Percentiles rank a stretch among this genome's conserved stretches.
phyloP scores from a whole-genome alignment of 1,140 invertebrate species.

The Papilio polytes region DNA sequence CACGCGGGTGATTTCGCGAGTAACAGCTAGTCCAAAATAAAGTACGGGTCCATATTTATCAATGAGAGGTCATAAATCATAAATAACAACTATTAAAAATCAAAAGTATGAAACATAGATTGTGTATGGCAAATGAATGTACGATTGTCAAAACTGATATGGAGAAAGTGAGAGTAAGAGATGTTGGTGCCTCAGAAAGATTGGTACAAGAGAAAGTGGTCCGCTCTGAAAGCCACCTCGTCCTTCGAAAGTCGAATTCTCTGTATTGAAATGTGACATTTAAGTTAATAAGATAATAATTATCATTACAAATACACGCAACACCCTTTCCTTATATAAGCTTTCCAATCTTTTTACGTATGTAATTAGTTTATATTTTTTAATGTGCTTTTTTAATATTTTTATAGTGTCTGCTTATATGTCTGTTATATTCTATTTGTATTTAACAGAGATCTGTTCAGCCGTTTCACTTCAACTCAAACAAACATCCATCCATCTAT shows the following conservation, averaged over 20 bases:
- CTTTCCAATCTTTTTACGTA: background rate
- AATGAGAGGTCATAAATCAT: background rate
- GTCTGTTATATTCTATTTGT: too few species aligned
- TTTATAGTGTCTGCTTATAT: too few species aligned
- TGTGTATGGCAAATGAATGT: conserved; percentile 31
- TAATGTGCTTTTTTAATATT: too few species aligned
- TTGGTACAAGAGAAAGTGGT: conserved; percentile 39
- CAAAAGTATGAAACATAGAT: background rate
- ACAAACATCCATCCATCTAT: too few species aligned
- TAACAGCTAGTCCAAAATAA: background rate
- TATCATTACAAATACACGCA: background rate
- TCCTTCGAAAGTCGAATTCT: conserved; percentile 39
- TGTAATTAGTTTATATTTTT: background rate
- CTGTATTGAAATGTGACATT: conserved; percentile 35
- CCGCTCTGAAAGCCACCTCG: conserved; percentile 26
- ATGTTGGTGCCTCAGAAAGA: conserved; percentile 26
- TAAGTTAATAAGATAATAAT: conserved; percentile 21
- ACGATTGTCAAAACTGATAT: conserved; percentile 34
- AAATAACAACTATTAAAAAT: background rate
- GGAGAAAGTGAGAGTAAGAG: conserved; percentile 36
- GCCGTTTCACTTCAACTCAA: too few species aligned
- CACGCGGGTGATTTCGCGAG: too few species aligned
- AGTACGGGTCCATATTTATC: background rate
- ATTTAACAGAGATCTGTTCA: too few species aligned
- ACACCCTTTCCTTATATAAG: background rate